phyloP scores from a whole-genome alignment of 1,140 invertebrate genomes.

The Drosophila lini region DNA sequence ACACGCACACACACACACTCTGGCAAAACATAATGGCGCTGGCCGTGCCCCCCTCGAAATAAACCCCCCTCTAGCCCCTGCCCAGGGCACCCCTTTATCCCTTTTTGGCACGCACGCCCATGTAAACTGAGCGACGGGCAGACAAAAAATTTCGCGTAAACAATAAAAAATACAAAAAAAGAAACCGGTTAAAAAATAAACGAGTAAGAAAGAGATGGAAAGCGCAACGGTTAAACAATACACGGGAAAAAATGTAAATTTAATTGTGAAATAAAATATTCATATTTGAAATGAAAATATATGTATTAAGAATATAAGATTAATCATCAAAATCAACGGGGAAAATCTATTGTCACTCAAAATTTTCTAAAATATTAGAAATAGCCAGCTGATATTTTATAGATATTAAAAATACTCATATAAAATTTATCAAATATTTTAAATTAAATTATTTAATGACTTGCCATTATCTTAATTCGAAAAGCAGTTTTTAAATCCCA shows the following conservation, averaged over 20 bases:
- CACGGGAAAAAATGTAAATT: neutral
- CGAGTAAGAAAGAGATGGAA: conserved; percentile 19
- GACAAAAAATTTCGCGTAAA: conserved; percentile 75
- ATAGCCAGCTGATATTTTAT: neutral
- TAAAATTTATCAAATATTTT: no score
- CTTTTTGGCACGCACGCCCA: conserved; percentile 65
- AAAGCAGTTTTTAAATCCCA: neutral
- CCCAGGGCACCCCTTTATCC: conserved; percentile 28
- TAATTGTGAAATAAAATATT: neutral
- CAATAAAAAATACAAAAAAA: conserved; percentile 76
- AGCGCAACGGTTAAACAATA: conserved; percentile 56
- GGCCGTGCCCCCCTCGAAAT: conserved; percentile 40
- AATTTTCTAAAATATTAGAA: neutral
- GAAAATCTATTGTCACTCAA: rapidly evolving
- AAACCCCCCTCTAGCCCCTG: neutral
- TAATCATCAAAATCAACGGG: neutral
- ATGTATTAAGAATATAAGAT: neutral
- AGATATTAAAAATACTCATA: no score
- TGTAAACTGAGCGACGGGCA: conserved; percentile 50
- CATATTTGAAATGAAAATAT: neutral
- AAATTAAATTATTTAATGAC: no score
- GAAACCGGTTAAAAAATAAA: conserved; percentile 50
- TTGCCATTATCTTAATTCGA: neutral
- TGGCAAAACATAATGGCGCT: conserved; percentile 72
- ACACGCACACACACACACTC: conserved; percentile 62